phyloP scores from a whole-genome alignment of 1,140 invertebrate genomes.

The Euborellia annulipes region DNA sequence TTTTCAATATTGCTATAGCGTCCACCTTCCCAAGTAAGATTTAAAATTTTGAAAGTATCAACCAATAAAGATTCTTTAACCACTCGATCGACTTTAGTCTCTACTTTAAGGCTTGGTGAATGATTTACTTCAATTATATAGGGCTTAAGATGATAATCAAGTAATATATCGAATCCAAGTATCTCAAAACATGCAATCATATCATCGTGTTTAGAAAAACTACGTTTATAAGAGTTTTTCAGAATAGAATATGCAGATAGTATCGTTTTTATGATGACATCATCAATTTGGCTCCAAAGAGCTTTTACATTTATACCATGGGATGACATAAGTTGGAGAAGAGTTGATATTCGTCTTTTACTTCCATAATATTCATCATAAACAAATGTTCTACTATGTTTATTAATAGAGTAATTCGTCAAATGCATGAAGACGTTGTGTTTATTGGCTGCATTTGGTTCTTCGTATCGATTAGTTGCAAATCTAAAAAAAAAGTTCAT shows the following conservation, averaged over 20 bases:
- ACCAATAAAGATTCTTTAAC: conserved; percentile 66
- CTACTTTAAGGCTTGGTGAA: conserved; percentile 80
- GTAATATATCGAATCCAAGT: conserved; percentile 70
- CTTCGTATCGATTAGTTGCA: conserved; percentile 68
- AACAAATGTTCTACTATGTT: conserved; percentile 65
- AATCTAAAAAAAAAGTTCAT: conserved; percentile 40
- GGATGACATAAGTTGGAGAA: conserved; percentile 43
- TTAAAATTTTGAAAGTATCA: conserved; percentile 70
- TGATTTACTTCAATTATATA: conserved; percentile 79
- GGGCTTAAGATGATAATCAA: conserved; percentile 72
- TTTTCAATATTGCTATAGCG: too few species aligned
- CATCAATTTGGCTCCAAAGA: conserved; percentile 70
- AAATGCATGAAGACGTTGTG: conserved; percentile 89
- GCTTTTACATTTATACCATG: conserved; percentile 37
- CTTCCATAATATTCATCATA: conserved; percentile 62
- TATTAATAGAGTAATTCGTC: conserved; percentile 94
- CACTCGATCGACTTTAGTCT: conserved; percentile 63
- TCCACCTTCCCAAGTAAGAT: conserved; percentile 37
- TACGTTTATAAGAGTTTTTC: conserved; percentile 74
- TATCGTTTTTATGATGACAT: conserved; percentile 79
- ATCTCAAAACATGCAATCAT: conserved; percentile 80
- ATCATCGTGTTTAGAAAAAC: conserved; percentile 69
- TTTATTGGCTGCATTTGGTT: conserved; percentile 61
- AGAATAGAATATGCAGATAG: conserved; percentile 69
- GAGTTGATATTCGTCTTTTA: conserved; percentile 61